These are phyloP conservation scores for Pogonus chalceus DNA, from an alignment of 1,140 invertebrate genomes.

Conservation along the genomic window DNA sequence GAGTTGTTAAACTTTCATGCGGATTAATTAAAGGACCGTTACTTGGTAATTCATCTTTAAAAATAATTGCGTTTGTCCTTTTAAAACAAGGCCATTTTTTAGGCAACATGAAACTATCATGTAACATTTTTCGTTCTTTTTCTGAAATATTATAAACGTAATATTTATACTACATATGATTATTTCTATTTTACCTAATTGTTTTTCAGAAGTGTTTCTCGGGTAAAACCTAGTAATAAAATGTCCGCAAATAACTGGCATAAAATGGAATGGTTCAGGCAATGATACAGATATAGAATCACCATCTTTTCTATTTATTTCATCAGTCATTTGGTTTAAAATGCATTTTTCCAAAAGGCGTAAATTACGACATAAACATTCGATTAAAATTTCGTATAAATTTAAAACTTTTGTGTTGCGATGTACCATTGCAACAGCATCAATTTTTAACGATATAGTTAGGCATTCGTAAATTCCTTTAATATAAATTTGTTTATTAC, in stretches of 20 bases:
- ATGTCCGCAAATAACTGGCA: slow-evolving; percentile 54
- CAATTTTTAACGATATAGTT: slow-evolving; percentile 52
- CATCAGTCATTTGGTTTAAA: slow-evolving; percentile 41
- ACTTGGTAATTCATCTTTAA: slow-evolving; percentile 38
- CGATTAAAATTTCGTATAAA: slow-evolving; percentile 60
- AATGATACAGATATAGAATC: slow-evolving; percentile 16
- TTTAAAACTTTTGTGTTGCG: slow-evolving; percentile 48
- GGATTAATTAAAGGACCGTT: slow-evolving; percentile 58
- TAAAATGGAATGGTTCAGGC: slow-evolving; percentile 54
- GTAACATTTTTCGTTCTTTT: slow-evolving; percentile 49
- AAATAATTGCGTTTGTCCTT: slow-evolving; percentile 52
- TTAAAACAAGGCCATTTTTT: slow-evolving; percentile 59
- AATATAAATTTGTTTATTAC: not conserved
- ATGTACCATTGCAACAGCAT: slow-evolving; percentile 59
- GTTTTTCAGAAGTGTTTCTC: slow-evolving; percentile 46
- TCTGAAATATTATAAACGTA: slow-evolving; percentile 39
- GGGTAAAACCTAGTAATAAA: slow-evolving; percentile 65
- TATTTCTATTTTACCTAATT: slow-evolving; percentile 20
- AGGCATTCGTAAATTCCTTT: slow-evolving; percentile 20
- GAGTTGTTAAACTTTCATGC: slow-evolving; percentile 43
- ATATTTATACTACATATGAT: slow-evolving; percentile 14
- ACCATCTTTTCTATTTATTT: slow-evolving; percentile 15
- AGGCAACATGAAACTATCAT: slow-evolving; percentile 57
- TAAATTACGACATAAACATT: slow-evolving; percentile 58
- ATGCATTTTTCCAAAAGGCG: slow-evolving; percentile 50